phyloP scores from a whole-genome alignment of 2,888 invertebrate genomes.

The Parelbella ahira region DNA sequence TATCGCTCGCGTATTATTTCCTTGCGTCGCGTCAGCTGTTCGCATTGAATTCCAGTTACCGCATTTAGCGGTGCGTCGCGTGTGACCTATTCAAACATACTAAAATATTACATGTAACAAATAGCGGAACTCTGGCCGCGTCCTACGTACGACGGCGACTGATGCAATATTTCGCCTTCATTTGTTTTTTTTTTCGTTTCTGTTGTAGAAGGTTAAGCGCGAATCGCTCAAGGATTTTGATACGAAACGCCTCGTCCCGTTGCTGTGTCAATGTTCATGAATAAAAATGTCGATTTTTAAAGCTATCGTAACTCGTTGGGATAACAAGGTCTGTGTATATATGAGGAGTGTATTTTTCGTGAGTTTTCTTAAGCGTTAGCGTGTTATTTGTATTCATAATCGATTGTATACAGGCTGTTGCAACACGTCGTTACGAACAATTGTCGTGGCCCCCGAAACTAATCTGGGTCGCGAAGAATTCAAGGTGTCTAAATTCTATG shows the following conservation, averaged over 20 bases:
- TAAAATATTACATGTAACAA: conserved; percentile 18
- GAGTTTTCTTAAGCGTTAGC: no score
- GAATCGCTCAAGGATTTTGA: neutral
- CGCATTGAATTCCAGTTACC: conserved; percentile 9
- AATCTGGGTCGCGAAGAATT: conserved; percentile 34
- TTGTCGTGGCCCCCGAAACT: conserved; percentile 33
- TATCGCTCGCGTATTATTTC: no score
- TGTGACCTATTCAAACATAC: conserved; percentile 20
- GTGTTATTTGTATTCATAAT: no score
- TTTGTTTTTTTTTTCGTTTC: conserved; percentile 9
- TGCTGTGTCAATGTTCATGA: no score
- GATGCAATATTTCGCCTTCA: conserved; percentile 32
- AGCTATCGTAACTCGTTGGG: no score
- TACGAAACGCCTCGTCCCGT: no score
- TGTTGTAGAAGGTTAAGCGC: neutral
- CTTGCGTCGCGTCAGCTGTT: conserved; percentile 8
- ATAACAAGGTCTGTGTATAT: no score
- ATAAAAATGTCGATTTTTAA: no score
- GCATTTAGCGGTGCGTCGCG: conserved; percentile 15
- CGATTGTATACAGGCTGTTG: no score
- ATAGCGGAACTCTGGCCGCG: conserved; percentile 32
- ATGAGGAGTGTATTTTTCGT: no score
- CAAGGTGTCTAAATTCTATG: conserved; percentile 28
- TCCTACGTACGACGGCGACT: conserved; percentile 28
- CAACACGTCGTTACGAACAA: conserved; percentile 20